Base-by-base conservation (phyloP, 2,113 vertebrate species). In the Pachypanchax playfairii region DNA sequence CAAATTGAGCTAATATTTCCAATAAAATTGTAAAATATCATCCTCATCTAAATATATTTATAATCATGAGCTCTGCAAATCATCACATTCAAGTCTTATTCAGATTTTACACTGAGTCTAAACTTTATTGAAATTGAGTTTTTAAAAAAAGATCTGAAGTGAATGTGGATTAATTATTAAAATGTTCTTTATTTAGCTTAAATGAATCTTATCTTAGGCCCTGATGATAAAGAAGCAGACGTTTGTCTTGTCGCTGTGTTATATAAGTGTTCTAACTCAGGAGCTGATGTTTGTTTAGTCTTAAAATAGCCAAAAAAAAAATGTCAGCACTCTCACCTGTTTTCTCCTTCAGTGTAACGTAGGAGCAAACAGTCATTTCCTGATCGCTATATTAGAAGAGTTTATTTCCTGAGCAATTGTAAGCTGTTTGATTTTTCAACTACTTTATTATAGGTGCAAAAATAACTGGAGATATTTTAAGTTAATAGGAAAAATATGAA, bases 221-320 rank as follows among this genome's bases (percentile, higher is more conserved):
- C 5, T 54, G 22, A 26, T 8, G 44, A 2, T 4, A 18, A 0
- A 28, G 29, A 70, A 22, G n/a, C 33, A 55, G 54, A 31, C 75
- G 52, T 12, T 18, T 11, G 26, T 65, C 17, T 80, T 80, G 83
- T 83, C 70, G 10, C 49, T 18, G 20, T 58, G 35, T 86, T 89
- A 82, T 77, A 68, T 83, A 88, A 87, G 47, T 66, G 72, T 79
- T 51, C 65, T 4, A 6, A 48, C 49, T 65, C 60, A 4, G 38
- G 15, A 67, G 63, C 69, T 49, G 25, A 26, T 86, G 72, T 87
- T 87, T 84, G 60, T 46, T 87, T 80, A 60, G 69, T 64, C 39
- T 1, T 41, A 57, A 47, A 58, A 79, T 75, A 61, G 59, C 52
- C 46, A 41, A 75, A 56, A 61, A 9, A 63, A n/a, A n/a, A n/a